phyloP scores from a whole-genome alignment of 2,888 invertebrate species.

The Biston stratarius region DNA sequence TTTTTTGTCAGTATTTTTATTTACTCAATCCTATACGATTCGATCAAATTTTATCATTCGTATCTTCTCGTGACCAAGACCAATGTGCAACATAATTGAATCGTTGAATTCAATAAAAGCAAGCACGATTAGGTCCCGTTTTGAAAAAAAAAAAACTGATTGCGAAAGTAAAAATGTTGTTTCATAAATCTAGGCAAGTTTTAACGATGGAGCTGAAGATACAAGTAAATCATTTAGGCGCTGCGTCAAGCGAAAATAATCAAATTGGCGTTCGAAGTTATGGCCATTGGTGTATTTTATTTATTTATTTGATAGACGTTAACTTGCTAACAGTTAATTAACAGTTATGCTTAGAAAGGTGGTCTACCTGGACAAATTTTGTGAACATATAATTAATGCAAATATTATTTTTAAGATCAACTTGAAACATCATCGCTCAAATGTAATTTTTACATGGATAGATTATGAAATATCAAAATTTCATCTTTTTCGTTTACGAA shows the following conservation, averaged over 20 bases:
- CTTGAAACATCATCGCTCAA: too few species aligned
- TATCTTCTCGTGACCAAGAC: constrained; percentile 17
- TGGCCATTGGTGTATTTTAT: too few species aligned
- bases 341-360: too few species aligned
- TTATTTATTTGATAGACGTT: too few species aligned
- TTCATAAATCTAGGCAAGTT: background rate
- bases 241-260: background rate
- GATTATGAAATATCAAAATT: too few species aligned
- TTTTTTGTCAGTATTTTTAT: background rate
- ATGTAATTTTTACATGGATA: too few species aligned
- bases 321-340: too few species aligned
- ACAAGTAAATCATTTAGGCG: too few species aligned
- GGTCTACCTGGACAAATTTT: too few species aligned
- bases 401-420: too few species aligned
- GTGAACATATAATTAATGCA: too few species aligned
- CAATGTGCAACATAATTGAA: constrained; percentile 21
- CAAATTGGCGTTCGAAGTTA: background rate
- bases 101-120: constrained; percentile 11
- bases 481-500: too few species aligned
- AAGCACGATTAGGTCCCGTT: constrained; percentile 1
- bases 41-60: constrained; percentile 3
- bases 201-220: background rate
- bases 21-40: constrained; percentile 1
- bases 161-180: constrained; percentile 8
- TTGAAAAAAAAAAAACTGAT: background rate